phyloP scores from a whole-genome alignment of 2,113 vertebrate genomes.

The Colaptes auratus region DNA sequence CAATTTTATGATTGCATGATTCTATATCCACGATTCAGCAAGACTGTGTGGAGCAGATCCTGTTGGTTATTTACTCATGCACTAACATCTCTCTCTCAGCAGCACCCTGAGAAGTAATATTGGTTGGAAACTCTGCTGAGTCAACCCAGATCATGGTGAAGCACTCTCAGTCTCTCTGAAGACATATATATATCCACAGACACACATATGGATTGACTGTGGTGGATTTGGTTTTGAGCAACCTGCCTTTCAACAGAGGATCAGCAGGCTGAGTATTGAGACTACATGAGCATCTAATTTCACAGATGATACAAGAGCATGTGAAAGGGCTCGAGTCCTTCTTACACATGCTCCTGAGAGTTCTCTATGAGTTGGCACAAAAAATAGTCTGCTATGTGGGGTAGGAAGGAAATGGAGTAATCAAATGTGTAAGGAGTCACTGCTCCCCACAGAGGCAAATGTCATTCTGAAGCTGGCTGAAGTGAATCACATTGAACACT shows the following conservation, averaged over 20 bases:
- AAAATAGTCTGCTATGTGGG: background rate
- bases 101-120: background rate
- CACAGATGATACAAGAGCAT: slow-evolving; percentile 57
- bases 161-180: background rate
- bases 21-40: background rate
- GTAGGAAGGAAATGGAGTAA: slow-evolving; percentile 61
- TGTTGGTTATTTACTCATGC: background rate
- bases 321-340: background rate
- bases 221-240: slow-evolving; percentile 47
- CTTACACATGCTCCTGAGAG: background rate
- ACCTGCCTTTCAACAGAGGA: slow-evolving; percentile 48
- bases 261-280: slow-evolving; percentile 37
- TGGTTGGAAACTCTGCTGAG: background rate
- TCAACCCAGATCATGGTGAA: slow-evolving; percentile 25
- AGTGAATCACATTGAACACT: slow-evolving; percentile 22
- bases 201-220: background rate
- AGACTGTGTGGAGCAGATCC: background rate
- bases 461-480: background rate
- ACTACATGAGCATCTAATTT: slow-evolving; percentile 42
- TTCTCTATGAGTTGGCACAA: slow-evolving; percentile 22
- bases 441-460: slow-evolving; percentile 9
- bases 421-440: slow-evolving; percentile 54
- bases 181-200: background rate
- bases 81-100: background rate
- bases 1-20: no score